Conservation (phyloP, 2,888 invertebrate genomes). For the Dolomedes plantarius region DNA sequence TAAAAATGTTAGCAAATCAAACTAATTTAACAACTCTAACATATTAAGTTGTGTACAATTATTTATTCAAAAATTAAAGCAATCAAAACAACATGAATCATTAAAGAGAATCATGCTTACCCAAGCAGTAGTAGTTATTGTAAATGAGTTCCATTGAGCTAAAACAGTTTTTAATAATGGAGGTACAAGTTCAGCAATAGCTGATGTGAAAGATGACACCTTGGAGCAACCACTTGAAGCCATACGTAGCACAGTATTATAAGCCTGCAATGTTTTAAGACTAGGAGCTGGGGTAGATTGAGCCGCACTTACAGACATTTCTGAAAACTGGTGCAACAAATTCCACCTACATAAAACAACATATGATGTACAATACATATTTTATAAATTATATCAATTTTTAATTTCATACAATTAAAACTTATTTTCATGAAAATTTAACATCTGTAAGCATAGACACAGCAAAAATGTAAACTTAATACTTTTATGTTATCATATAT, state of each 20-base stretch:
- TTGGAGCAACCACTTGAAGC: slow-evolving; percentile 77
- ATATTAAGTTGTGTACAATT: no score
- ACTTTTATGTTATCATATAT: no score
- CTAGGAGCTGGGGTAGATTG: slow-evolving; percentile 59
- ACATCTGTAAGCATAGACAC: no score
- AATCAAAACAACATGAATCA: no score
- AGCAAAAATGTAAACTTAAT: no score
- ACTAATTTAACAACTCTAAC: no score
- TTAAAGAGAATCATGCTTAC: no score
- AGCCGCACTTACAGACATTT: slow-evolving; percentile 61
- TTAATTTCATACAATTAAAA: no score
- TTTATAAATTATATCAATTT: no score
- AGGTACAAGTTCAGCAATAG: slow-evolving; percentile 80
- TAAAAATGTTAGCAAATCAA: no score
- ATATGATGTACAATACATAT: neutral
- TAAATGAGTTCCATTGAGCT: slow-evolving; percentile 82
- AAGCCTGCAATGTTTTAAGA: slow-evolving; percentile 76
- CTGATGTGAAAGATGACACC: slow-evolving; percentile 77
- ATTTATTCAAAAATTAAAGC: no score
- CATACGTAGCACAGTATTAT: slow-evolving; percentile 78
- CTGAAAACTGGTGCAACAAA: slow-evolving; percentile 61
- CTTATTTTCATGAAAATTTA: no score
- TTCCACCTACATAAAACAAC: slow-evolving; percentile 57
- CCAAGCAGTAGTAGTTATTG: slow-evolving; percentile 79
- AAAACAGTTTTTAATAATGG: slow-evolving; percentile 80